phyloP scores from a whole-genome alignment of 1,140 invertebrate species.

The Dufourea novaeangliae region DNA sequence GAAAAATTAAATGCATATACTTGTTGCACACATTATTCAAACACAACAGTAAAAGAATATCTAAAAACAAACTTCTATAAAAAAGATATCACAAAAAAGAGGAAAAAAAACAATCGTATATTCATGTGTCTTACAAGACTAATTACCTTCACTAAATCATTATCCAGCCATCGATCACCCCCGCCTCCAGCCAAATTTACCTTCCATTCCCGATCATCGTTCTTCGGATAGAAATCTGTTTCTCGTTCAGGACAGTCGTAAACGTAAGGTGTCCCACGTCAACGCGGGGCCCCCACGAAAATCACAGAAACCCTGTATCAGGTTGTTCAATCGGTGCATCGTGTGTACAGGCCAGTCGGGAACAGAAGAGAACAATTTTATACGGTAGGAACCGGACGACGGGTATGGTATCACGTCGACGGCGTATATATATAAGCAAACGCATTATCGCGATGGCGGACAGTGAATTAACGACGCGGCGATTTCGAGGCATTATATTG shows the following conservation, averaged over 20 bases:
- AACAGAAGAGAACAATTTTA: slow-evolving; percentile 27
- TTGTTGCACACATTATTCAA: too few species aligned
- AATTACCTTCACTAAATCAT: background rate
- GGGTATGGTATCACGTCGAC: slow-evolving; percentile 41
- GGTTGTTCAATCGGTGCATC: background rate
- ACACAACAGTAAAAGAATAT: too few species aligned
- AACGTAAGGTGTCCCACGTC: background rate
- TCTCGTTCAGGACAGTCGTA: background rate
- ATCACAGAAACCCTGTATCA: slow-evolving; percentile 32
- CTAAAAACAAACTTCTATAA: too few species aligned
- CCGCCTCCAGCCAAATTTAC: background rate
- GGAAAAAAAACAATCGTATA: background rate
- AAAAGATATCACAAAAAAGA: too few species aligned
- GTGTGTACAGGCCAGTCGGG: background rate
- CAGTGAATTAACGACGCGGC: slow-evolving; percentile 60
- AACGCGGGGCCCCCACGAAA: slow-evolving; percentile 10
- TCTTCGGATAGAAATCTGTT: background rate
- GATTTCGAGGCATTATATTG: slow-evolving; percentile 62
- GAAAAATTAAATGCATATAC: too few species aligned
- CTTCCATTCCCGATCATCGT: background rate
- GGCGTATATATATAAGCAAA: slow-evolving; percentile 39
- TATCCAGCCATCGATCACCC: background rate
- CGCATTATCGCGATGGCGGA: slow-evolving; percentile 55
- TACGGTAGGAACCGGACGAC: background rate
- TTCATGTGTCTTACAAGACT: background rate